Evolutionary conservation across 2,113 vertebrate genomes (phyloP).

Genomic region (Muntiacus reevesi): DNA sequence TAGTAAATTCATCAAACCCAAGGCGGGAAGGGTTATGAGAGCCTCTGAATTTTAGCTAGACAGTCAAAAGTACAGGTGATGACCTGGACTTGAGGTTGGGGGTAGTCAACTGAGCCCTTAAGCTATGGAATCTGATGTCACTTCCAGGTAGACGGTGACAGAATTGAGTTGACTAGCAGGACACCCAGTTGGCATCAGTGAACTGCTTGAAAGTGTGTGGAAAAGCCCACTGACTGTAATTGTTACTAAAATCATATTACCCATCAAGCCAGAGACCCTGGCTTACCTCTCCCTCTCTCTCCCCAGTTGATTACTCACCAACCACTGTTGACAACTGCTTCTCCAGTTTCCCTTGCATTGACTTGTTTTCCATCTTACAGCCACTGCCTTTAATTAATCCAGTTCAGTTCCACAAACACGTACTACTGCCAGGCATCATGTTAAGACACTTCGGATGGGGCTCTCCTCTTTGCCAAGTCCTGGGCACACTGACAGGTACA

Average conservation of each 20-base stretch:
- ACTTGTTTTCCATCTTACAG: not conserved
- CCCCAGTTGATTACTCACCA: not conserved
- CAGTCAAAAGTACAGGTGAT: not conserved
- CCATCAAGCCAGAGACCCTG: not conserved
- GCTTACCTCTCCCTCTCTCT: not conserved
- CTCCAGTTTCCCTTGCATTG: not conserved
- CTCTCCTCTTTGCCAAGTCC: not conserved
- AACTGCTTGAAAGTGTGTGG: not conserved
- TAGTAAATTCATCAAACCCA: not conserved
- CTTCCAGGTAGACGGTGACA: not conserved
- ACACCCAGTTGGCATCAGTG: not conserved
- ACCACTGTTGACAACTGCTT: not conserved
- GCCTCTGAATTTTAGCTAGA: not conserved
- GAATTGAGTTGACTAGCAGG: not conserved
- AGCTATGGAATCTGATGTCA: not conserved
- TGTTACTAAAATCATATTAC: not conserved
- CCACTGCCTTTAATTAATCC: not conserved
- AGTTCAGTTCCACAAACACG: not conserved
- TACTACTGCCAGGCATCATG: not conserved
- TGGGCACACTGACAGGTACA: not conserved
- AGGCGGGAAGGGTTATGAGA: not conserved
- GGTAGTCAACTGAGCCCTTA: not conserved
- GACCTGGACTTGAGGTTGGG: not conserved
- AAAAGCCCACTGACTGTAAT: too few relatives aligned
- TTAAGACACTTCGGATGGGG: not conserved